Evolutionary conservation across 2,888 invertebrate species (phyloP).

Genomic region (Charanyca ferruginea): DNA sequence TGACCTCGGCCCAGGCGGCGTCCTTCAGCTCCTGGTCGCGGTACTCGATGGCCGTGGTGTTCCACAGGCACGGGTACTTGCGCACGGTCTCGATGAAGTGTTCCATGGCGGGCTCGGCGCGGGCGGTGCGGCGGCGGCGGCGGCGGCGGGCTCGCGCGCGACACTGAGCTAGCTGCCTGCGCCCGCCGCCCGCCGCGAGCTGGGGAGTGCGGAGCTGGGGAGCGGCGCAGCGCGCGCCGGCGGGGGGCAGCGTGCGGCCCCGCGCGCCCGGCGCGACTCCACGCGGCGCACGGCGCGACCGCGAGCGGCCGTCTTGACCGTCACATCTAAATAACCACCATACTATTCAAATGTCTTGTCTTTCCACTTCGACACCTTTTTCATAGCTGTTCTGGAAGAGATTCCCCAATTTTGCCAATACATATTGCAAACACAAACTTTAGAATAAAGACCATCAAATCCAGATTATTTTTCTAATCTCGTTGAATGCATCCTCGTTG

Average conservation of each 20-base stretch:
- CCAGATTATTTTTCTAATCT: too few species aligned
- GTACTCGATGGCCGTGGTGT: slow-evolving; percentile 87
- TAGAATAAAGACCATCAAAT: too few species aligned
- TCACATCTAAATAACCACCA: too few species aligned
- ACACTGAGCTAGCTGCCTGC: slow-evolving; percentile 59
- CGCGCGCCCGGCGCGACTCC: slow-evolving; percentile 36
- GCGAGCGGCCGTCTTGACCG: too few species aligned
- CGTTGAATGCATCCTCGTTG: too few species aligned
- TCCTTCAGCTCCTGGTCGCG: slow-evolving; percentile 89
- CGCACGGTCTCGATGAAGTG: slow-evolving; percentile 86
- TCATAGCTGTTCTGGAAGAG: too few species aligned
- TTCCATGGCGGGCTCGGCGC: slow-evolving; percentile 77
- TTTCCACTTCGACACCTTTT: too few species aligned
- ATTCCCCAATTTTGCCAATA: too few species aligned
- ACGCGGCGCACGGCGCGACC: slow-evolving; percentile 49
- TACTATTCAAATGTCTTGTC: too few species aligned
- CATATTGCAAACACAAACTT: too few species aligned
- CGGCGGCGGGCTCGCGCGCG: slow-evolving; percentile 67
- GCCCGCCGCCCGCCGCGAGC: slow-evolving; percentile 45
- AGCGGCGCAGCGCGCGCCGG: slow-evolving; percentile 42
- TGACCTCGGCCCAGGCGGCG: slow-evolving; percentile 87
- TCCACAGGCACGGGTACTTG: slow-evolving; percentile 88
- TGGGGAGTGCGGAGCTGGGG: too few species aligned
- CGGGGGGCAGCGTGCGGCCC: slow-evolving; percentile 44
- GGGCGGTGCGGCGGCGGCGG: slow-evolving; percentile 58